A percentile compares a stretch with the other conserved stretches of the same genome.
phyloP scores from a whole-genome alignment of 2,888 invertebrate species.

The Drosophila affinis region DNA sequence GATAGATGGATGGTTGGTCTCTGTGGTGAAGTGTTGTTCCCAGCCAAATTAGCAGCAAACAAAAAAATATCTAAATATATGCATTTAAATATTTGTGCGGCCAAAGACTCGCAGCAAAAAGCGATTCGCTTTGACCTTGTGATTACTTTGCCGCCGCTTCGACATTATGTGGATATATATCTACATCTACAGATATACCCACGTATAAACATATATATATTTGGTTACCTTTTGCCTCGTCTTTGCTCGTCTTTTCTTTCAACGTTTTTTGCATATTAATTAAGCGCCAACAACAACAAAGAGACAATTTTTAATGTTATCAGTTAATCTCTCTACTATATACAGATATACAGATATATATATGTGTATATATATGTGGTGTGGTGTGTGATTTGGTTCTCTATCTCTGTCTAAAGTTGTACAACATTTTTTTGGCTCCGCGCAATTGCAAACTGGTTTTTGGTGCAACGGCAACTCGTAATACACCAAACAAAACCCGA shows the following conservation, averaged over 20 bases:
- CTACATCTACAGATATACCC: not conserved
- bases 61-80: slow-evolving; percentile 15
- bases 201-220: slow-evolving; percentile 13
- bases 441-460: slow-evolving; percentile 74
- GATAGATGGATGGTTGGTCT: too few species aligned
- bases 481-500: slow-evolving; percentile 14
- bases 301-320: slow-evolving; percentile 73
- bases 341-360: slow-evolving; percentile 9
- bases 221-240: slow-evolving; percentile 39
- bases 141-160: slow-evolving; percentile 69
- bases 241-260: slow-evolving; percentile 58
- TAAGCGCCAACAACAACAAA: slow-evolving; percentile 70
- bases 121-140: slow-evolving; percentile 69
- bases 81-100: slow-evolving; percentile 23
- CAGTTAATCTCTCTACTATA: slow-evolving; percentile 64
- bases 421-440: slow-evolving; percentile 34
- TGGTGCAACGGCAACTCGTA: slow-evolving; percentile 35
- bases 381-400: slow-evolving; percentile 34
- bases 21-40: slow-evolving; percentile 16
- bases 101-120: slow-evolving; percentile 39
- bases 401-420: slow-evolving; percentile 37
- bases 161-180: slow-evolving; percentile 56
- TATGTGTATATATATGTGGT: not conserved
- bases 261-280: slow-evolving; percentile 83
- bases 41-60: slow-evolving; percentile 9